A percentile compares a stretch with the other conserved stretches of the same genome.
Evolutionary conservation across 1,140 invertebrate genomes (phyloP).

Genomic region (Zaprionus kolodkinae): DNA sequence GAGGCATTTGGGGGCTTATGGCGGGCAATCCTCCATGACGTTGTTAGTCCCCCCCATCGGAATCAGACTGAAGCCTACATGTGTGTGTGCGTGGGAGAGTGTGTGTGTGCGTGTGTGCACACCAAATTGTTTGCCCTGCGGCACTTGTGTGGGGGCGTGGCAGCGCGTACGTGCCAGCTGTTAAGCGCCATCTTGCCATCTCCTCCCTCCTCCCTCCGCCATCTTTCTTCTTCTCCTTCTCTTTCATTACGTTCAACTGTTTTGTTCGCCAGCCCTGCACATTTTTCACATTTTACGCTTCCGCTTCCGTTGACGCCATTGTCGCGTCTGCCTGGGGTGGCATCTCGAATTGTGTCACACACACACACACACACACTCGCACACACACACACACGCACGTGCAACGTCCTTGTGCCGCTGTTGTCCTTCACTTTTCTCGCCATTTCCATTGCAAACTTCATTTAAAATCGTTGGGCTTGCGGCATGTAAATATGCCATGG

Average conservation of each 20-base stretch:
- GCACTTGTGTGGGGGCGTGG: constrained; percentile 35
- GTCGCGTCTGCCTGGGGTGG: constrained; percentile 24
- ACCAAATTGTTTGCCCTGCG: constrained; percentile 50
- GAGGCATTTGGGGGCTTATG: constrained; percentile 50
- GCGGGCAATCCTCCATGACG: constrained; percentile 31
- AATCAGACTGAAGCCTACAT: constrained; percentile 27
- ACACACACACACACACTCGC: too few relatives aligned
- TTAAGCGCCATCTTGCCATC: constrained; percentile 57
- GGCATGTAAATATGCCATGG: constrained; percentile 60
- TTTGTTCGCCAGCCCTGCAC: constrained; percentile 62
- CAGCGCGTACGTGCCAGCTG: constrained; percentile 67
- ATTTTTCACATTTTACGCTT: constrained; percentile 74
- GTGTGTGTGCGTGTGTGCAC: constrained; percentile 23
- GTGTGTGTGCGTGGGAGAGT: background rate
- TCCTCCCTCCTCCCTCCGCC: background rate
- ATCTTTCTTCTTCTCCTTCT: background rate
- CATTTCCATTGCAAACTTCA: constrained; percentile 81
- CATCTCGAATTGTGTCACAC: constrained; percentile 69
- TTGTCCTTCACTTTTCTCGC: constrained; percentile 39
- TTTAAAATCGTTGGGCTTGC: constrained; percentile 64
- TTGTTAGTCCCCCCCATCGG: constrained; percentile 28
- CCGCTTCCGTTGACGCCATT: constrained; percentile 72
- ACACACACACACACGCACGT: constrained; percentile 40
- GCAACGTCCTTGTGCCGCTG: constrained; percentile 47
- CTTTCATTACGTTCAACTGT: constrained; percentile 16